A percentile compares a stretch with the other conserved stretches of the same genome.
Conservation (phyloP, 2,888 invertebrate genomes). For the Tenthredo livida region DNA sequence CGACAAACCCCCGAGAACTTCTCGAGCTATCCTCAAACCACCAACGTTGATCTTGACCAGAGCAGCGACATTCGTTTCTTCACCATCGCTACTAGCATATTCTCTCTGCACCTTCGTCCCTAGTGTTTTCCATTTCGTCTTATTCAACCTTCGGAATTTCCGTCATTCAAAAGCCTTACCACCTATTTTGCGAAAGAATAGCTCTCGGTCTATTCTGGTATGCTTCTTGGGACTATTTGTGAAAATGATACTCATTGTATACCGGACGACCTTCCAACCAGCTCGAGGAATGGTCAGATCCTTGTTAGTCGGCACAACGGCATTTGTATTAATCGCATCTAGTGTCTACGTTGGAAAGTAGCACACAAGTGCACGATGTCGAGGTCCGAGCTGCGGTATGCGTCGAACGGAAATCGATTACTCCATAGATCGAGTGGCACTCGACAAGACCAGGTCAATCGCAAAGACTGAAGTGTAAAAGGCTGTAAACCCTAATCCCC, state of each 20-base stretch:
- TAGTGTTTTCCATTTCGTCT: not conserved
- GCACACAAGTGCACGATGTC: conserved; percentile 33
- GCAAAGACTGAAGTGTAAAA: conserved; percentile 8
- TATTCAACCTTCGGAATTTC: not conserved
- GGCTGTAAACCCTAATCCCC: conserved; percentile 50
- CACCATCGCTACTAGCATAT: not conserved
- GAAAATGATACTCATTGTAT: conserved; percentile 27
- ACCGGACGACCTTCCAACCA: conserved; percentile 15
- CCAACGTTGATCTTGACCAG: conserved; percentile 75
- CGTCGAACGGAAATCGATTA: conserved; percentile 37
- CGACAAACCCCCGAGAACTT: conserved; percentile 57
- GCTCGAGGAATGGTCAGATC: conserved; percentile 2
- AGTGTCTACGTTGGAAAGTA: not conserved
- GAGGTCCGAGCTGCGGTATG: conserved; percentile 28
- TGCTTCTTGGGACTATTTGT: not conserved
- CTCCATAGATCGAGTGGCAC: conserved; percentile 25
- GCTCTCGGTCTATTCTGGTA: not conserved
- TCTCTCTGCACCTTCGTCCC: not conserved
- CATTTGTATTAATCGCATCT: not conserved
- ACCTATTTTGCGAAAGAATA: not conserved
- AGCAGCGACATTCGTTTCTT: conserved; percentile 54
- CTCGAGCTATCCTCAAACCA: conserved; percentile 67
- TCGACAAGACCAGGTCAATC: conserved; percentile 43
- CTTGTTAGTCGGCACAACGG: not conserved
- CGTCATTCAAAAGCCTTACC: not conserved